These are phyloP conservation scores for Myrmophylax atrothorax DNA, from an alignment of 2,113 vertebrate genomes.

Conservation along the genomic window DNA sequence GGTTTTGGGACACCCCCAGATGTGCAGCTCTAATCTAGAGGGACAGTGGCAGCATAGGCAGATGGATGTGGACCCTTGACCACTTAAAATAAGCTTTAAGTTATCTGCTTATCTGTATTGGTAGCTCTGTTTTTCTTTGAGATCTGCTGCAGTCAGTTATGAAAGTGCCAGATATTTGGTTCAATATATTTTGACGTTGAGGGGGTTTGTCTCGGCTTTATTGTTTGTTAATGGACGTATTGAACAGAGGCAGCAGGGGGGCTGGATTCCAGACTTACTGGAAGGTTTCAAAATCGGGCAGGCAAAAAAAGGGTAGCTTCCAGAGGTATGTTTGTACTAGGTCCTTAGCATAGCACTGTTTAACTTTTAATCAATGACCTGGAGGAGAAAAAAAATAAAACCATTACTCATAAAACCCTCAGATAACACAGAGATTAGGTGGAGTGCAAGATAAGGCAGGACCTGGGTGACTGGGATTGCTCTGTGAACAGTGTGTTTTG, in stretches of 20 bases:
- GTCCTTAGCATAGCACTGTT: constrained; percentile 5
- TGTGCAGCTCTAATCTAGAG: neutral
- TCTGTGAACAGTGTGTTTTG: neutral
- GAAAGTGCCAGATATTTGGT: neutral
- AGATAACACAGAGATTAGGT: constrained; percentile 23
- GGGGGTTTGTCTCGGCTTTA: neutral
- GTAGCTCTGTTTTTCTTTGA: neutral
- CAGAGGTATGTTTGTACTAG: constrained; percentile 28
- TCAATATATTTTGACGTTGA: neutral
- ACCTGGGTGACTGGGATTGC: neutral
- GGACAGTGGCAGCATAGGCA: neutral
- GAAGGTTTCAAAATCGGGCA: neutral
- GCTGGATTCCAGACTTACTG: neutral
- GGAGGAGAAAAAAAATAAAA: neutral
- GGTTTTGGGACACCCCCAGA: neutral
- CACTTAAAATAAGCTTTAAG: neutral
- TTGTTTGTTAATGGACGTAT: neutral
- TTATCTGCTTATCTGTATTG: neutral
- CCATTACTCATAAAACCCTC: constrained; percentile 37
- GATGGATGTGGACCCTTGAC: neutral
- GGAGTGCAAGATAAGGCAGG: constrained; percentile 30
- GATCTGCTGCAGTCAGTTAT: neutral
- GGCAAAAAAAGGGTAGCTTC: neutral
- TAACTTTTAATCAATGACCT: constrained; percentile 58
- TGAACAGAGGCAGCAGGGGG: neutral